A percentile compares a stretch with the other conserved stretches of the same genome.
phyloP scores from a whole-genome alignment of 2,113 vertebrate species.

The Bucco capensis region DNA sequence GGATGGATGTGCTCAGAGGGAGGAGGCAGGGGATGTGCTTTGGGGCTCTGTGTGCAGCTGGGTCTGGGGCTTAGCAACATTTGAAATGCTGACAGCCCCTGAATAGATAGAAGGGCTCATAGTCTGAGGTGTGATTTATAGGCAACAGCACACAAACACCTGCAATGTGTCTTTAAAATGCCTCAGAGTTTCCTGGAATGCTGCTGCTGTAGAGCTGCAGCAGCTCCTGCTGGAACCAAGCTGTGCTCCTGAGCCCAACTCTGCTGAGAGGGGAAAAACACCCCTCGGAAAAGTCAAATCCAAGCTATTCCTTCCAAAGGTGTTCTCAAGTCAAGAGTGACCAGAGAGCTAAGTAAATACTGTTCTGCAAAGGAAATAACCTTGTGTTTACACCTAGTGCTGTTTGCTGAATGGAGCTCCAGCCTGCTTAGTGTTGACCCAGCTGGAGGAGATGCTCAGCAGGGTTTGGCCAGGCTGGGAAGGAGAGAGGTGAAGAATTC shows the following conservation, averaged over 20 bases:
- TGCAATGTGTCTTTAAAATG: background rate
- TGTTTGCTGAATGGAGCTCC: background rate
- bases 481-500: background rate
- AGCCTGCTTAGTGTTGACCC: background rate
- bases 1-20: background rate
- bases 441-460: background rate
- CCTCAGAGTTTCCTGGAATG: background rate
- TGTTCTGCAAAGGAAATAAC: conserved; percentile 11
- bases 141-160: background rate
- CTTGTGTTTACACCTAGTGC: background rate
- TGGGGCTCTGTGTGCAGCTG: background rate
- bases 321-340: background rate
- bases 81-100: background rate
- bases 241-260: accelerated
- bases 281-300: background rate
- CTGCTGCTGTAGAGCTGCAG: background rate
- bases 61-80: background rate
- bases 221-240: background rate
- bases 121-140: background rate
- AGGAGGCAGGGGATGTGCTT: background rate
- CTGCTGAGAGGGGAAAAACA: accelerated
- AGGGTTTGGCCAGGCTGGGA: background rate
- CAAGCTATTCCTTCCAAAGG: background rate
- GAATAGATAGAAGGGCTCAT: background rate
- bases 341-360: conserved; percentile 30